Evolutionary conservation across 2,797 vertebrate species (phyloP), one percentile per base, ranked within the genome.

Genomic region (Chrysocyon brachyurus): DNA sequence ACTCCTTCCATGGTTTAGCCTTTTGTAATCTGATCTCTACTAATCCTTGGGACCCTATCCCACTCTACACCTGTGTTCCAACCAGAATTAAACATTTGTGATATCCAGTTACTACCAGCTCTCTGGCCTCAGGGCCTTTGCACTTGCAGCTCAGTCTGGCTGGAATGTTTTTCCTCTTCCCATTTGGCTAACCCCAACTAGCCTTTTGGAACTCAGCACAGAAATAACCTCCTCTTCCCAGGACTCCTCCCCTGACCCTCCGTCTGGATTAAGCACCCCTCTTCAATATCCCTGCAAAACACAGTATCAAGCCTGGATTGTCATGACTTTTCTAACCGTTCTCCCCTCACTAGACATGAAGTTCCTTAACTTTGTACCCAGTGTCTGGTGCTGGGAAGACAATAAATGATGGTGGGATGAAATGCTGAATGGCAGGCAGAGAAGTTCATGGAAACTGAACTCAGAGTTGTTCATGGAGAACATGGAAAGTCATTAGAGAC

Each of bases 111-210:
- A n/a, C 40, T 5, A 52, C 24, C 52, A 49, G 64, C 21, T 81
- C 64, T 87, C 52, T 86, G 73, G 63, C 75, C 89, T 70, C 52
- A 49, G 83, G 89, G 28, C 49, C 73, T 96, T 97, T 83, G 79
- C 40, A 75, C 68, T 15, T 4, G 66, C 49, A 49, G 56, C 17
- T 49, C 33, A 6, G 14, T 8, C 36, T 84, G 33, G 31, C 64
- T 73, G 49, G 40, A 90, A 36, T 89, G 5, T 49, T 87, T 90
- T 84, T 19, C 31, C 33, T 16, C 36, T 79, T 22, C 16, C 24
- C 68, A 49, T 5, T 85, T 79, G 46, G 19, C 52, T 75, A 46
- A 95, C 28, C 79, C 57, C 77, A 36, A 2, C 46, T 59, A 49
- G 56, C 52, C 72, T 87, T 89, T 77, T 52, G 75, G 10, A 87